phyloP scores from a whole-genome alignment of 1,140 invertebrate genomes.

The Tetramorium parvispinum region DNA sequence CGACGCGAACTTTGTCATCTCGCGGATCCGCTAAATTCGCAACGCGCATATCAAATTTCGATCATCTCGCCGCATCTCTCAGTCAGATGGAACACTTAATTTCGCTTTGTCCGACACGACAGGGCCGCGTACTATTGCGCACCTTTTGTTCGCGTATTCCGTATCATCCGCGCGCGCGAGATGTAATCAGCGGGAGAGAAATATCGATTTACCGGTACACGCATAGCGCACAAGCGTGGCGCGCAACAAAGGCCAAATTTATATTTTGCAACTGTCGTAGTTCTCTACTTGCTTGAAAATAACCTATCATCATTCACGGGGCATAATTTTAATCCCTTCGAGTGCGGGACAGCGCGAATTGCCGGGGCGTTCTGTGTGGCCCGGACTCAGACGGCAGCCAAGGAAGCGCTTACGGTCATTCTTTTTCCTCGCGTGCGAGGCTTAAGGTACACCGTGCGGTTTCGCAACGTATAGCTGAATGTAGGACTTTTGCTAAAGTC shows the following conservation, averaged over 20 bases:
- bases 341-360: not conserved
- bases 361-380: constrained; percentile 18
- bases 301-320: constrained; percentile 1
- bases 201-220: constrained; percentile 60
- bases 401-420: not conserved
- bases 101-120: constrained; percentile 72
- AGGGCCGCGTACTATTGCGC: constrained; percentile 21
- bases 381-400: not conserved
- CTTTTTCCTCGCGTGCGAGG: constrained; percentile 3
- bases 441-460: not conserved
- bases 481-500: constrained; percentile 2
- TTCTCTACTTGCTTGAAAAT: constrained; percentile 11
- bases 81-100: constrained; percentile 70
- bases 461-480: not conserved
- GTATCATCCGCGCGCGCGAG: constrained; percentile 49
- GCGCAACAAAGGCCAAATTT: constrained; percentile 61
- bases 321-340: constrained; percentile 11
- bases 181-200: constrained; percentile 66
- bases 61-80: constrained; percentile 67
- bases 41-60: constrained; percentile 71
- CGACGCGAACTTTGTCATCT: constrained; percentile 26
- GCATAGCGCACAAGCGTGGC: not conserved
- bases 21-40: constrained; percentile 33
- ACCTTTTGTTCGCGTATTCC: constrained; percentile 56
- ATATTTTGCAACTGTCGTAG: constrained; percentile 19